phyloP scores from a whole-genome alignment of 2,113 vertebrate genomes.

The Scomber scombrus region DNA sequence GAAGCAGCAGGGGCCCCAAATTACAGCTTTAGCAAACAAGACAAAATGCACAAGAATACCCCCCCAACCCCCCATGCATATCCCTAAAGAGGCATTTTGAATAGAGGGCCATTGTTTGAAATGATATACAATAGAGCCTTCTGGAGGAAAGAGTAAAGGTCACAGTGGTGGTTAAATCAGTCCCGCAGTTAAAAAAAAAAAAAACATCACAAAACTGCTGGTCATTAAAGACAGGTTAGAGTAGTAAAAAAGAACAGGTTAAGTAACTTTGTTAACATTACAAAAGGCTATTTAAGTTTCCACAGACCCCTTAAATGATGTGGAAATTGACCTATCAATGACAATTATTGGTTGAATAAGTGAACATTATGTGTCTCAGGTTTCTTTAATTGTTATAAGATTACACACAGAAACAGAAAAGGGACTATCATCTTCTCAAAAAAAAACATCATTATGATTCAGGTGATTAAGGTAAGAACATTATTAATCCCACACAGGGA shows the following conservation, averaged over 20 bases:
- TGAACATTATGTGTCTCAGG: neutral
- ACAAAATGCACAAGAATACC: conserved; percentile 49
- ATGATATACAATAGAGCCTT: conserved; percentile 69
- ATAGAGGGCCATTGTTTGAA: conserved; percentile 55
- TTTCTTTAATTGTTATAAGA: neutral
- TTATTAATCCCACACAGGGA: too few relatives aligned
- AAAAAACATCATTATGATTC: neutral
- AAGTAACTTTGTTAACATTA: conserved; percentile 23
- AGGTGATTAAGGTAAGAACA: too few relatives aligned
- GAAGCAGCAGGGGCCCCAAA: conserved; percentile 59
- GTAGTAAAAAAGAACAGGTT: conserved; percentile 24
- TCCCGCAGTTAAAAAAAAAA: conserved; percentile 11
- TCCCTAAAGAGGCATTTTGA: conserved; percentile 36
- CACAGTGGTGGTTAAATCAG: conserved; percentile 55
- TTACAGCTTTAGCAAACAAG: conserved; percentile 70
- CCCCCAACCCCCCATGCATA: neutral
- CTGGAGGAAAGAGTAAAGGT: conserved; percentile 59
- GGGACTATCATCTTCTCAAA: neutral
- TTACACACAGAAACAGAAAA: neutral
- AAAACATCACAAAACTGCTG: conserved; percentile 54
- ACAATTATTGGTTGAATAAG: neutral
- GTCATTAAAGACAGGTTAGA: conserved; percentile 69
- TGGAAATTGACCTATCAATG: conserved; percentile 26
- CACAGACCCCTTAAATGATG: conserved; percentile 4
- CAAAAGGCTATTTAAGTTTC: conserved; percentile 21